Conservation (phyloP, 2,888 invertebrate species). For the Eumacrocentrus americanus region DNA sequence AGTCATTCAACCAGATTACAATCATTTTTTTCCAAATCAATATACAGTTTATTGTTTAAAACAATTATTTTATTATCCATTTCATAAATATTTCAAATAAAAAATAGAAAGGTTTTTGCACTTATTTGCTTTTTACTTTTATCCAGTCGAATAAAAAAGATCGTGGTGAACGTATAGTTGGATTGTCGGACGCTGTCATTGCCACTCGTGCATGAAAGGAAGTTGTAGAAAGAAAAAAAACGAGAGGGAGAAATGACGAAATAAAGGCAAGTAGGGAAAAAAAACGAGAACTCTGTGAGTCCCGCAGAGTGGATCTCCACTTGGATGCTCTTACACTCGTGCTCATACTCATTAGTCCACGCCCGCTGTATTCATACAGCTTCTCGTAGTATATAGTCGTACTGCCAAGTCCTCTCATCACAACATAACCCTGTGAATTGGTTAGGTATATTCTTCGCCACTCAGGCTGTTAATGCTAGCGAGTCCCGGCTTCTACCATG, state of each 20-base stretch:
- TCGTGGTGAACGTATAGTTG: too few relatives aligned
- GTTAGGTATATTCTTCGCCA: constrained; percentile 14
- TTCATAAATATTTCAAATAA: too few relatives aligned
- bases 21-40: too few relatives aligned
- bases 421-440: constrained; percentile 24
- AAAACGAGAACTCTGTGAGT: constrained; percentile 7
- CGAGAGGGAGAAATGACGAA: background rate
- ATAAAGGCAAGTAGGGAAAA: constrained; percentile 10
- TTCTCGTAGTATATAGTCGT: constrained; percentile 8
- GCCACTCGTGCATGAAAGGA: too few relatives aligned
- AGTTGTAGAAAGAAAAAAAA: too few relatives aligned
- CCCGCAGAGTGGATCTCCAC: constrained; percentile 27
- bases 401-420: constrained; percentile 1
- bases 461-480: constrained; percentile 17
- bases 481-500: constrained; percentile 5
- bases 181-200: too few relatives aligned
- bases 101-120: too few relatives aligned
- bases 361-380: constrained; percentile 18
- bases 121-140: too few relatives aligned
- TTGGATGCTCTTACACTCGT: constrained; percentile 34
- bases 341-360: constrained; percentile 37
- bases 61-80: too few relatives aligned
- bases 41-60: too few relatives aligned
- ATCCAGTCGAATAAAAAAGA: too few relatives aligned
- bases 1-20: too few relatives aligned